Evolutionary conservation across 1,140 invertebrate species (phyloP).

Genomic region (Trichomalopsis sarcophagae): DNA sequence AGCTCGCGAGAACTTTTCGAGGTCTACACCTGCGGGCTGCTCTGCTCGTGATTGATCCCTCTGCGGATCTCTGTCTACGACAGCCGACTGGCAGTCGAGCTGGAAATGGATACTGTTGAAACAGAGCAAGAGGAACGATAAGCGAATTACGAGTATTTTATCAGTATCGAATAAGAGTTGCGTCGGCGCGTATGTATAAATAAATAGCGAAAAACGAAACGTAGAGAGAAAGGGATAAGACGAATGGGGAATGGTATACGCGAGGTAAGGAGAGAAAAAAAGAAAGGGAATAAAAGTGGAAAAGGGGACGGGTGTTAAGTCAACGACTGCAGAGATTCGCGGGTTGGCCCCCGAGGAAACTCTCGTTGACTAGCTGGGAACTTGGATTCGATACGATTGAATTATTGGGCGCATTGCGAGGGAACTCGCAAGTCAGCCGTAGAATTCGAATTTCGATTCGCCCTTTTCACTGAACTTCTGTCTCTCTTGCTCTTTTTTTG

Average conservation of each 20-base stretch:
- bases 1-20: constrained; percentile 22
- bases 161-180: background rate
- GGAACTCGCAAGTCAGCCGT: constrained; percentile 42
- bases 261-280: background rate
- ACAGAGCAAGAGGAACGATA: background rate
- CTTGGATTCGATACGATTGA: constrained; percentile 55
- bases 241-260: background rate
- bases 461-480: constrained; percentile 8
- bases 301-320: constrained; percentile 18
- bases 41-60: constrained; percentile 27
- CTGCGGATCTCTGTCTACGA: constrained; percentile 19
- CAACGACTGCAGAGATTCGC: constrained; percentile 53
- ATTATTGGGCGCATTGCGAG: constrained; percentile 53
- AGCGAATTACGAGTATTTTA: background rate
- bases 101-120: background rate
- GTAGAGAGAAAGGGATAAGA: background rate
- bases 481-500: constrained; percentile 24
- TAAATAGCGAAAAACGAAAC: background rate
- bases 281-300: constrained; percentile 2
- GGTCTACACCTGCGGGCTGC: background rate
- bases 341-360: constrained; percentile 51
- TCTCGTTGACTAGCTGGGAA: constrained; percentile 51
- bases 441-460: constrained; percentile 45
- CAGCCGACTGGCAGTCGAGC: background rate
- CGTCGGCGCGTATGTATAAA: background rate